phyloP scores from a whole-genome alignment of 2,797 vertebrate genomes.

The Crossoptilon crossoptilon region DNA sequence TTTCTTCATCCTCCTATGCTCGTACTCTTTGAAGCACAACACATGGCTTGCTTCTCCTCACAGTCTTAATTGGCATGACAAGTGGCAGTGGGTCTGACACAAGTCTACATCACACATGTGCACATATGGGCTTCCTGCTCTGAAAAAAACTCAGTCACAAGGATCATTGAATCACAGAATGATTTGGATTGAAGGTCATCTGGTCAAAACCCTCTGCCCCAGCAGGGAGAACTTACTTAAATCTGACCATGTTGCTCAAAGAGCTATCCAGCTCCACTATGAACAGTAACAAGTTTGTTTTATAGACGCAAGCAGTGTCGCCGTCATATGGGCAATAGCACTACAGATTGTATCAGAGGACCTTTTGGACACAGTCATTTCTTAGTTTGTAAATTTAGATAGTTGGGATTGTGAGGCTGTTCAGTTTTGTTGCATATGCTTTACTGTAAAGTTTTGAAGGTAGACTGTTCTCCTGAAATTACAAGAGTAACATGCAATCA shows the following conservation, averaged over 20 bases:
- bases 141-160: not conserved
- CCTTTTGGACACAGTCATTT: not conserved
- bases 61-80: not conserved
- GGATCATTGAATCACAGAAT: not conserved
- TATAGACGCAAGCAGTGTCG: not conserved
- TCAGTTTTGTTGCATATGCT: not conserved
- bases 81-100: not conserved
- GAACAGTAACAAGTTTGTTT: not conserved
- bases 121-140: not conserved
- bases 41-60: rapidly evolving
- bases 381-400: not conserved
- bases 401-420: not conserved
- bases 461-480: not conserved
- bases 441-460: not conserved
- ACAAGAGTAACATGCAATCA: not conserved
- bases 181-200: not conserved
- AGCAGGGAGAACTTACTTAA: not conserved
- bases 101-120: no score
- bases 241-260: not conserved
- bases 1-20: not conserved
- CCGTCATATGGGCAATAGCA: not conserved
- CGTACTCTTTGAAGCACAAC: not conserved
- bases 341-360: not conserved
- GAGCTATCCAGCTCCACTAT: not conserved
- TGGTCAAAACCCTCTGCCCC: not conserved